Base-by-base conservation (phyloP, 1,140 invertebrate species). In the Latrodectus geometricus region DNA sequence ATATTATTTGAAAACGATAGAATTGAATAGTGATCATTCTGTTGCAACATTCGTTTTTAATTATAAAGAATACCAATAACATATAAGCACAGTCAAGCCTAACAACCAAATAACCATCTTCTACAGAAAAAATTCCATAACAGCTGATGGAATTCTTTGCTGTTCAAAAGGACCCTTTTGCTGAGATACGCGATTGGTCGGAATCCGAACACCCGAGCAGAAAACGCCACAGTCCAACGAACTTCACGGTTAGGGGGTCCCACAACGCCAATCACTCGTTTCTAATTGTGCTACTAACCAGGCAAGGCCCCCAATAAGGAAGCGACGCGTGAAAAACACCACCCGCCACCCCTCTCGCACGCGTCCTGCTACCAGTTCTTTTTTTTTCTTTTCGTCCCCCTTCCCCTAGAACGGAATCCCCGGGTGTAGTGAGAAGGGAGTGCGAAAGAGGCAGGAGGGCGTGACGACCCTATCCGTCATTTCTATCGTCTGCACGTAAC, bases 401-500 rank as follows among this genome's bases (percentile, higher is more conserved):
- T 14, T 35, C 72, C 72, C 72, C 8, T n/a, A 8, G 14, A 23
- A 15, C 65, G 65, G 17, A 66, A 66, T 66, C 65, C 20, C 20
- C 20, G 17, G 65, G 12, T 23, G 4, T 23, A 70, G 49, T 21
- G 35, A 66, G 65, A 48, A 50, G 61, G 66, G 77, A 50, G 56
- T 48, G 65, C 23, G 23, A 69, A 52, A 52, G 35, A 69, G 21
- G 52, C 79, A 81, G 79, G 79, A 56, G 68, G 79, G 79, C 79
- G 79, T 81, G 79, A 81, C 79, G 69, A 52, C 66, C 77, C 76
- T 68, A 81, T 81, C 52, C 49, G 54, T 81, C 79, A 81, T 72
- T 20, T 11, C 20, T 23, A 23, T 23, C 17, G 17, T 69, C 68
- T 23, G 68, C 68, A 61, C 54, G 54, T 61, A 61, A 61, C 68